These are phyloP conservation scores for Trogon surrucura DNA, from an alignment of 2,113 vertebrate species.

Conservation along the genomic window DNA sequence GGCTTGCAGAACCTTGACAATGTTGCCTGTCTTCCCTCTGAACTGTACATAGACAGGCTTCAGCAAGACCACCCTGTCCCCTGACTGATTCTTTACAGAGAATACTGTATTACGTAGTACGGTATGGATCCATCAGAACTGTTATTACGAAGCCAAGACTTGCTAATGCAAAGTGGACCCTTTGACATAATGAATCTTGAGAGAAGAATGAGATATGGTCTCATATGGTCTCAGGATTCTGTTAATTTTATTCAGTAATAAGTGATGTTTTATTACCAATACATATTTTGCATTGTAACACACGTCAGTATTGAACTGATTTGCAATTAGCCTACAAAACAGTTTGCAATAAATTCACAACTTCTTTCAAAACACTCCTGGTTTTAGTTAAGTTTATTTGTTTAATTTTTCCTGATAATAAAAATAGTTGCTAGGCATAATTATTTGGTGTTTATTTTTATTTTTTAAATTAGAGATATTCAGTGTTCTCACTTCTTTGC, in stretches of 20 bases:
- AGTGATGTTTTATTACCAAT: neutral
- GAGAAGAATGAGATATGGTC: neutral
- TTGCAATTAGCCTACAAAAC: neutral
- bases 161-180: neutral
- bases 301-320: neutral
- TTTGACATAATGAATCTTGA: neutral
- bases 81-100: neutral
- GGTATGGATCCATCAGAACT: neutral
- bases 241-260: neutral
- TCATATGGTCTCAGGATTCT: neutral
- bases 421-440: neutral
- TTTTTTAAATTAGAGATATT: neutral
- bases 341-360: neutral
- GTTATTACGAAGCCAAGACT: neutral
- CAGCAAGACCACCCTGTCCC: neutral
- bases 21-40: neutral
- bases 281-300: fast-evolving
- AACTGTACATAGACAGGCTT: neutral
- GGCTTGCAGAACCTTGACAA: neutral
- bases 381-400: neutral
- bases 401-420: neutral
- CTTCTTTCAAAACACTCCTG: neutral
- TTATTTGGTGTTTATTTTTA: neutral
- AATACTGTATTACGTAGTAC: neutral
- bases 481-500: neutral